phyloP scores from a whole-genome alignment of 2,797 vertebrate genomes.

The Zalophus californianus region DNA sequence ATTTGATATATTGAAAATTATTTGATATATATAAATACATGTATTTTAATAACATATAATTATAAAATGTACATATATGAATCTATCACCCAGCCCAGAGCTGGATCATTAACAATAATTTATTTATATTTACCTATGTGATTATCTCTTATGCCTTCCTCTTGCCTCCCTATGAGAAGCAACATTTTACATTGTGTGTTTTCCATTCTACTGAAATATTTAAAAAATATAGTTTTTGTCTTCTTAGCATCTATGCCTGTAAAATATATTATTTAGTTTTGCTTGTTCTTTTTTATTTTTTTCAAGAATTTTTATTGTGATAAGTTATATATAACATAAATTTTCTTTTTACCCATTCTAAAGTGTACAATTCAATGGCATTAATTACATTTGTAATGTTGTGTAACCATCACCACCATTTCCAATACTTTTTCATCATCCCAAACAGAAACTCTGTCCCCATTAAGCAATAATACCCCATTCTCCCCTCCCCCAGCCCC shows the following conservation, averaged over 20 bases:
- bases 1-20: background rate
- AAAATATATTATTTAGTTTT: background rate
- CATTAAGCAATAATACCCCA: conserved; percentile 27
- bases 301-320: conserved; percentile 15
- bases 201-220: background rate
- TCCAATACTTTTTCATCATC: conserved; percentile 38
- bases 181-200: background rate
- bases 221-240: background rate
- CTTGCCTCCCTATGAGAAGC: background rate
- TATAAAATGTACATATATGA: background rate
- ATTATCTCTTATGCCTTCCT: background rate
- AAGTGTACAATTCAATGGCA: background rate
- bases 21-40: background rate
- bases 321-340: background rate
- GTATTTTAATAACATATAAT: background rate
- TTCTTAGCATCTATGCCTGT: background rate
- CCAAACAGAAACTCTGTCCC: conserved; percentile 52
- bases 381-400: conserved; percentile 7
- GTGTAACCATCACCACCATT: background rate
- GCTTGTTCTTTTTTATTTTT: background rate
- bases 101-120: background rate
- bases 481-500: background rate
- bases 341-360: background rate
- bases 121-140: background rate
- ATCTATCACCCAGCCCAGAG: background rate